Evolutionary conservation across 2,113 vertebrate species (phyloP), one percentile per base, ranked within the genome.

Genomic region (Haemorhous mexicanus): DNA sequence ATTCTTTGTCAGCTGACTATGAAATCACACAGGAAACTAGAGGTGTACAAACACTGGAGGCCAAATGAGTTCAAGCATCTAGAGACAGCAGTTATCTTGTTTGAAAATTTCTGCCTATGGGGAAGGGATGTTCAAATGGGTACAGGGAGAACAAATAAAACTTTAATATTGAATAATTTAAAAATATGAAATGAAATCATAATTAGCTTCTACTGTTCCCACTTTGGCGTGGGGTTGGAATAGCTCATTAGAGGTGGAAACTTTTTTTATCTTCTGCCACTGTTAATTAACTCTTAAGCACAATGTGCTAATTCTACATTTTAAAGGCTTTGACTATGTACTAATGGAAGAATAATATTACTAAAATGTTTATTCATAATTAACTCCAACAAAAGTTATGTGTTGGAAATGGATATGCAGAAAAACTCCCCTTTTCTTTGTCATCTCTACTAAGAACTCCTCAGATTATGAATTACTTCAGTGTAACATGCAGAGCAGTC

Each of bases 261-360:
- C 9, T 17, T 83, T 77, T 77, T 89, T 86, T 77, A n/a, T 85
- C 33, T 53, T 92, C 23, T 84, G 50, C 21, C 26, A 89, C 27
- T 59, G 9, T 70, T 56, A 86, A 59, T 84, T 89, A 86, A 83
- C 70, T 90, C 75, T 80, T 62, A 72, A 56, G 14, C 21, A 28
- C 62, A 86, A 12, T 58, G 53, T 85, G 28, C 14, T 86, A 86
- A 88, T 95, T 39, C 43, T 24, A 74, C 32, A 33, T 84, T 88
- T 93, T 74, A 78, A 95, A 90, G 23, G 50, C 35, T 76, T 92
- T 84, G 39, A 77, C 82, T 92, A 50, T 43, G 59, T 89, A 84
- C 41, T 86, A 84, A 78, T 14, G 23, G 32, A 70, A 88, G 58
- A 28, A 66, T 93, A 84, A 68, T 50, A 53, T 32, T 66, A n/a